Evolutionary conservation across 1,140 invertebrate species (phyloP), one percentile per base, ranked within the genome.

Genomic region (Papilio machaon): DNA sequence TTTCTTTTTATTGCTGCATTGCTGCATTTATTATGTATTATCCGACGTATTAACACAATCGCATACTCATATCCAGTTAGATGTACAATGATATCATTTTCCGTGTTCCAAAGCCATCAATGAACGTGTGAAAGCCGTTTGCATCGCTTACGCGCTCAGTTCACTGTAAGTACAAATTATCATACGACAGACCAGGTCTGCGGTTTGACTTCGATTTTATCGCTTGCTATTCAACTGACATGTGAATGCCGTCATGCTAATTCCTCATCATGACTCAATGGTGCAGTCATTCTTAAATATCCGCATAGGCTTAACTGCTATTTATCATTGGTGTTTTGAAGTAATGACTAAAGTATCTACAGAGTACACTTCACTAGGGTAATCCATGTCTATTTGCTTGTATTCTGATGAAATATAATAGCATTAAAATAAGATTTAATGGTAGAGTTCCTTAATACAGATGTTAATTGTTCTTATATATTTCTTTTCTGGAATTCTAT

Each of bases 41-140:
- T 52, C 15, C 17, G 15, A 10, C 13, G 35, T 46, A 17, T 17
- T 15, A 17, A 13, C 70, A 73, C 64, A 23, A 30, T 43, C 9
- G 38, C 73, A 74, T 47, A 74, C 17, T 74, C 73, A 46, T 74
- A 47, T 2, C 13, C 19, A 8, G 7, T 46, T 74, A n/a, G 7
- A 47, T 43, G 43, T 73, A 35, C 58, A 77, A 79, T 89, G 88
- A 89, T 87, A 84, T 88, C 87, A 88, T 81, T 85, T 83, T 84
- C 82, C 84, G 81, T 81, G 81, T 82, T 47, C 46, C 77, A 43
- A 60, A 74, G 46, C 64, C 85, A 86, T 76, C 86, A 83, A 90
- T 89, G 88, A 89, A 89, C 86, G 88, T 84, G 89, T 87, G 91
- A 94, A 93, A 93, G 91, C 90, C 91, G 87, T 87, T 86, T 84